These are phyloP conservation scores for Drosophila paranaensis DNA, from an alignment of 2,888 invertebrate species.

Conservation along the genomic window DNA sequence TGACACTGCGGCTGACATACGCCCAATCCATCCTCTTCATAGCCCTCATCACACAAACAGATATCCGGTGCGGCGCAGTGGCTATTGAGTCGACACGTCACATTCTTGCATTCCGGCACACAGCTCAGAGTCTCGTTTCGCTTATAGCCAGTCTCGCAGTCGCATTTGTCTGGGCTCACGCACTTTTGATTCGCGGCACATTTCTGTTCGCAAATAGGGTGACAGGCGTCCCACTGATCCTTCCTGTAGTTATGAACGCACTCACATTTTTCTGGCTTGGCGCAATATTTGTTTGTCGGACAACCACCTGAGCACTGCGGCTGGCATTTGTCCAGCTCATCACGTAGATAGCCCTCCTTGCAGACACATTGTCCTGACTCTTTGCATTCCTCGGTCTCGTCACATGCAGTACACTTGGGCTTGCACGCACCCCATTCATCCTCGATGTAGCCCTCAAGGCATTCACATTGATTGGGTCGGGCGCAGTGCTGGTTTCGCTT, in stretches of 20 bases:
- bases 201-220: no score
- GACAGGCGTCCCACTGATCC: not conserved
- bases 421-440: slow-evolving; percentile 8
- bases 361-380: slow-evolving; percentile 4
- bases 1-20: slow-evolving; percentile 23
- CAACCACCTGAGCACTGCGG: slow-evolving; percentile 9
- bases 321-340: slow-evolving; percentile 5
- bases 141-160: slow-evolving; percentile 5
- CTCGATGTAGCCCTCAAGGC: slow-evolving; percentile 33
- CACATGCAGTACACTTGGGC: slow-evolving; percentile 24
- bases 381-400: not conserved
- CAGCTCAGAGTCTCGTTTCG: not conserved
- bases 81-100: slow-evolving; percentile 5
- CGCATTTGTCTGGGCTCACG: no score
- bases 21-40: not conserved
- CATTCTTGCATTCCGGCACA: not conserved
- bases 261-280: slow-evolving; percentile 10
- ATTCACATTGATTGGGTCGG: slow-evolving; percentile 70
- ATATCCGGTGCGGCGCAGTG: slow-evolving; percentile 10
- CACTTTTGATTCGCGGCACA: no score
- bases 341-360: slow-evolving; percentile 5
- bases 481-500: slow-evolving; percentile 71
- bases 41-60: not conserved
- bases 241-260: slow-evolving; percentile 11
- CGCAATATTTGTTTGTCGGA: slow-evolving; percentile 20